Percentiles rank a stretch among this genome's conserved stretches.
Conservation (phyloP, 2,797 vertebrate genomes). For the Lithobates sylvaticus region DNA sequence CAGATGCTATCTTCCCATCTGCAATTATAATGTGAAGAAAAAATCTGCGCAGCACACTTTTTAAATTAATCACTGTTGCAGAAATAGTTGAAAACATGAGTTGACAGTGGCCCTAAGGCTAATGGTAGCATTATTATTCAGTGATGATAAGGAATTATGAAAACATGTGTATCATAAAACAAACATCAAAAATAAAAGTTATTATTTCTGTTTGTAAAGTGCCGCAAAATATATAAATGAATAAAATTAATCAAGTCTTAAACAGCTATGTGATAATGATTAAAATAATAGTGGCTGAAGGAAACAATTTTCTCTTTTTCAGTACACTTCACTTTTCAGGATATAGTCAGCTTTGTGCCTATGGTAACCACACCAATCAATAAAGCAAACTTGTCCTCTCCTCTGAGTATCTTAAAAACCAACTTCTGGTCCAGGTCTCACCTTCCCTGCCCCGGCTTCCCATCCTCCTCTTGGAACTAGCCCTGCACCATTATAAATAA, state of each 20-base stretch:
- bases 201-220: constrained; percentile 3
- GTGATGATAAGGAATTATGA: constrained; percentile 32
- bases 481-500: no score
- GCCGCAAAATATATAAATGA: neutral
- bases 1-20: constrained; percentile 49
- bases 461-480: no score
- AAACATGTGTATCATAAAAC: constrained; percentile 34
- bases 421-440: no score
- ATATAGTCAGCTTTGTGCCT: no score
- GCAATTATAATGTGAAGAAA: constrained; percentile 51
- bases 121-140: constrained; percentile 25
- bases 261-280: neutral
- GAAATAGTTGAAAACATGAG: constrained; percentile 43
- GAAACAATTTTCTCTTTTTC: no score
- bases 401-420: no score
- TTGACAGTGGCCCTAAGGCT: constrained; percentile 39
- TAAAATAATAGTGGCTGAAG: no score
- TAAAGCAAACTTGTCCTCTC: no score
- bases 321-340: no score
- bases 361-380: no score
- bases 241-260: neutral
- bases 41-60: constrained; percentile 18
- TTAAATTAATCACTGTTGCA: constrained; percentile 48
- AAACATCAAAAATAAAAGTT: constrained; percentile 29
- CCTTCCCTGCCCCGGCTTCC: no score